Percentiles rank a stretch among this genome's conserved stretches.
Evolutionary conservation across 2,113 vertebrate species (phyloP).

Genomic region (Hucho hucho): DNA sequence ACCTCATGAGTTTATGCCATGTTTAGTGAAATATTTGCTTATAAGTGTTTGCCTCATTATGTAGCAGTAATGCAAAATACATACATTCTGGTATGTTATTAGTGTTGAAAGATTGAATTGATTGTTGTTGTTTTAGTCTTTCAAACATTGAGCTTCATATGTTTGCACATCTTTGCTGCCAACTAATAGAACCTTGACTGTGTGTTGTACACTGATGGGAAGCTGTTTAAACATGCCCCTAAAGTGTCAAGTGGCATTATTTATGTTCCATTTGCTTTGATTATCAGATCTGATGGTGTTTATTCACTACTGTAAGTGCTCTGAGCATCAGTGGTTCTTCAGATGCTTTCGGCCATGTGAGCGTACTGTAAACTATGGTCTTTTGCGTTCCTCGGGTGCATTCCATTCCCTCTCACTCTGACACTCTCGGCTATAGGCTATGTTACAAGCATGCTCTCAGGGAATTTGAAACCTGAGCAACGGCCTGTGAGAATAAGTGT

Average conservation of each 20-base stretch:
- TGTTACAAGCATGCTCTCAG: neutral
- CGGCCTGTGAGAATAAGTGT: no score
- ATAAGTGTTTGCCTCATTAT: neutral
- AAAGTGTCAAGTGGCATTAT: neutral
- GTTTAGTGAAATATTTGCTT: conserved; percentile 12
- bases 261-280: conserved; percentile 1
- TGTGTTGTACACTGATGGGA: neutral
- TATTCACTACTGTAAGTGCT: conserved; percentile 1
- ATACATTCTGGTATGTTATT: neutral
- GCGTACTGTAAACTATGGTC: neutral
- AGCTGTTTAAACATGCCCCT: neutral
- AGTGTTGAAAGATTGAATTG: neutral
- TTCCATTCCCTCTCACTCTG: neutral
- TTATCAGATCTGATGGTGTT: conserved; percentile 6
- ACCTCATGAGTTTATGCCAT: neutral
- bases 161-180: neutral
- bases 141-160: neutral
- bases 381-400: neutral
- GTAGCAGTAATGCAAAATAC: neutral
- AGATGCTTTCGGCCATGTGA: conserved; percentile 3
- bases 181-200: neutral
- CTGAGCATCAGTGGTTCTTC: neutral
- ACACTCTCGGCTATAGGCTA: neutral
- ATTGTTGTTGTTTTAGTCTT: neutral
- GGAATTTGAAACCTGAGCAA: neutral